Conservation (phyloP, 2,797 vertebrate species). For the Lagorchestes hirsutus region DNA sequence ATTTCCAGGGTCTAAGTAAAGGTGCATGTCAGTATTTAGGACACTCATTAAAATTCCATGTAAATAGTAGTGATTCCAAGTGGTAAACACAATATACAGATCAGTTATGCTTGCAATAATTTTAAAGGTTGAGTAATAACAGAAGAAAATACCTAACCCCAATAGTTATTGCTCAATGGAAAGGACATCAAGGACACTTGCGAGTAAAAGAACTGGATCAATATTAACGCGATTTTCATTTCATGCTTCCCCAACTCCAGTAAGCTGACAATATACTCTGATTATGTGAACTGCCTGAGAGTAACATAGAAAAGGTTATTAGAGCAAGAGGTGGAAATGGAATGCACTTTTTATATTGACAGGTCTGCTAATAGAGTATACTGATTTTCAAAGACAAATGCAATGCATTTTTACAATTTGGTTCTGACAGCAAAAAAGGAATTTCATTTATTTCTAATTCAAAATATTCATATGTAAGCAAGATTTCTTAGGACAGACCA, state of each 20-base stretch:
- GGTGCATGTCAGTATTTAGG: constrained; percentile 34
- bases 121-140: constrained; percentile 71
- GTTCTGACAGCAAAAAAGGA: constrained; percentile 83
- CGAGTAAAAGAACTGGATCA: constrained; percentile 98
- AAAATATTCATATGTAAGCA: constrained; percentile 83
- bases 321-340: constrained; percentile 91
- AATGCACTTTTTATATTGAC: constrained; percentile 96
- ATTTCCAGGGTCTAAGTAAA: constrained; percentile 43
- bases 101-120: constrained; percentile 65
- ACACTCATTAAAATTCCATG: constrained; percentile 58
- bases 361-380: constrained; percentile 94
- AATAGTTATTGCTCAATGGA: constrained; percentile 85
- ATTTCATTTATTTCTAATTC: constrained; percentile 85
- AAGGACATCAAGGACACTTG: constrained; percentile 95
- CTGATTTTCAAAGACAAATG: constrained; percentile 86
- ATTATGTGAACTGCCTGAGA: constrained; percentile 90
- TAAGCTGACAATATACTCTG: constrained; percentile 95
- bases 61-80: constrained; percentile 67
- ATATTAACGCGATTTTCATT: constrained; percentile 99
- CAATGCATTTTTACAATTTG: constrained; percentile 84
- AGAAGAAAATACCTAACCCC: constrained; percentile 82
- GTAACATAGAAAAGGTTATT: constrained; percentile 94
- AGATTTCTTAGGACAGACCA: constrained; percentile 73
- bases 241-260: constrained; percentile 99
- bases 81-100: constrained; percentile 67